phyloP scores from a whole-genome alignment of 2,797 vertebrate species.

The Platalea minor region DNA sequence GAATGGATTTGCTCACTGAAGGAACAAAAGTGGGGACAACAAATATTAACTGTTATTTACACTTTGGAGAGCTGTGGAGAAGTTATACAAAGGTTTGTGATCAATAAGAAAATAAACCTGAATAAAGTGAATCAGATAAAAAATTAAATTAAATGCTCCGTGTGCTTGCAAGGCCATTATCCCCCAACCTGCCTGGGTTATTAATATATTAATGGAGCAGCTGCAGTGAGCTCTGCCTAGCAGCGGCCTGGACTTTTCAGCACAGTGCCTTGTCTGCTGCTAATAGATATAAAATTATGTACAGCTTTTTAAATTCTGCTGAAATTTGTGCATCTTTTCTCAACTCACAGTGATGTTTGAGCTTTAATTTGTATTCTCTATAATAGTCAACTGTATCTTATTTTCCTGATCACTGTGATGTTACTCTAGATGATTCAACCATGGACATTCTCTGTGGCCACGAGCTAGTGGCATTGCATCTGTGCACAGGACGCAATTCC shows the following conservation, averaged over 20 bases:
- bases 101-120: not conserved
- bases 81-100: not conserved
- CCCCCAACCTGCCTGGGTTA: not conserved
- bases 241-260: not conserved
- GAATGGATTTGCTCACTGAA: not conserved
- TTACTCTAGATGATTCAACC: not conserved
- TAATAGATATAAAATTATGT: not conserved
- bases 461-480: not conserved
- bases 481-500: not conserved
- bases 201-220: not conserved
- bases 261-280: not conserved
- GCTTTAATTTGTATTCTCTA: not conserved
- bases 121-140: not conserved
- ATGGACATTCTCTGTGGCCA: not conserved
- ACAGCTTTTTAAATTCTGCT: not conserved
- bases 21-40: not conserved
- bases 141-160: not conserved
- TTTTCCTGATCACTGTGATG: not conserved
- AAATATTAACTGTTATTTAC: not conserved
- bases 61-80: not conserved
- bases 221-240: not conserved
- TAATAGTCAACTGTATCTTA: fast-evolving
- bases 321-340: not conserved
- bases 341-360: not conserved
- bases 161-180: not conserved